phyloP scores from a whole-genome alignment of 2,113 vertebrate species.

The Glaucomys volans region DNA sequence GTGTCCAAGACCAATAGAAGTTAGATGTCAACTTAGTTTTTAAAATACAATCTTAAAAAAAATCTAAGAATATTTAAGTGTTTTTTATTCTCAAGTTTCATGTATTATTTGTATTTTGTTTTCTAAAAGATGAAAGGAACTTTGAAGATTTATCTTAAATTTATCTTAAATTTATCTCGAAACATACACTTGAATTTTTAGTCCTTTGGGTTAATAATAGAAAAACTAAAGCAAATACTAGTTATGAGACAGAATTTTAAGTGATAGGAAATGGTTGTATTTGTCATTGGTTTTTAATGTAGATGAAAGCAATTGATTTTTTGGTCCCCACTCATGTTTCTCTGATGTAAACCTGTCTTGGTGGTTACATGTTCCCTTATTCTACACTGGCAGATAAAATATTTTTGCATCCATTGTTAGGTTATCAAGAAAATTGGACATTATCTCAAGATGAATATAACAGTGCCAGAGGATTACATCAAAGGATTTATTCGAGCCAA shows the following conservation, averaged over 20 bases:
- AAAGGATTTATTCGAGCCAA: slow-evolving; percentile 95
- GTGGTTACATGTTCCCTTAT: not conserved
- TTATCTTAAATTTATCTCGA: not conserved
- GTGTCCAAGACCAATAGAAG: not conserved
- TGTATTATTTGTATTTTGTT: not conserved
- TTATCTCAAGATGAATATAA: slow-evolving; percentile 95
- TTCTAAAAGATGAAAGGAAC: not conserved
- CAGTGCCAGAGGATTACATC: slow-evolving; percentile 93
- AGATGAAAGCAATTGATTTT: not conserved
- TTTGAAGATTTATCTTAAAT: not conserved
- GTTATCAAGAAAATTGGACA: slow-evolving; percentile 98
- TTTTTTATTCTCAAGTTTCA: slow-evolving; percentile 4
- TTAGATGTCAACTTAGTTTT: not conserved
- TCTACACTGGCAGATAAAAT: slow-evolving; percentile 44
- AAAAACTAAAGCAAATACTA: not conserved
- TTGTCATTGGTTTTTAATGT: not conserved
- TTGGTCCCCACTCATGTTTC: not conserved
- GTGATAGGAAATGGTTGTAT: not conserved
- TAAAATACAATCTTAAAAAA: not conserved
- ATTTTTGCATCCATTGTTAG: slow-evolving; percentile 82
- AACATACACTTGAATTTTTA: not conserved
- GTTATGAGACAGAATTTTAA: not conserved
- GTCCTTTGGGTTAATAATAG: not conserved
- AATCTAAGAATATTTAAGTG: not conserved
- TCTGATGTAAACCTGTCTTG: not conserved